Evolutionary conservation across 2,113 vertebrate species (phyloP).

Genomic region (Myocastor coypus): DNA sequence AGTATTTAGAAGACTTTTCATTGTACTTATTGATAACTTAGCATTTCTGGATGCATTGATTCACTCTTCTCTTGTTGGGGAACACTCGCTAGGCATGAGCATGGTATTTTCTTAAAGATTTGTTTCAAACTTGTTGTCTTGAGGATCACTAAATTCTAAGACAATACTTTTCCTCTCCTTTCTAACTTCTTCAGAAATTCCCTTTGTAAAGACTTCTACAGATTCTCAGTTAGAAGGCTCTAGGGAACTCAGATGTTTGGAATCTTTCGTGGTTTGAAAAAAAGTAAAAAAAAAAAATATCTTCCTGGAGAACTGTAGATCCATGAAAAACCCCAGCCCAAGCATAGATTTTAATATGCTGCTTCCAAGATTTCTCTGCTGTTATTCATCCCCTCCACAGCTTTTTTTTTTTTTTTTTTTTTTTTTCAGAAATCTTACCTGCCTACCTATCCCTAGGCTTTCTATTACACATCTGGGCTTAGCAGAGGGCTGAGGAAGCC

Average conservation of each 20-base stretch:
- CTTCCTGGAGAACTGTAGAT: background rate
- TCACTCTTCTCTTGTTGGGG: background rate
- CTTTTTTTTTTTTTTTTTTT: background rate
- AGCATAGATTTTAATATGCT: background rate
- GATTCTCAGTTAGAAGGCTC: background rate
- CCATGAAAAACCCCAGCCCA: background rate
- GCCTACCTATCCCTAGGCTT: background rate
- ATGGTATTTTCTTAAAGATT: background rate
- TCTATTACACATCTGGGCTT: background rate
- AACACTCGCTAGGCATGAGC: fast-evolving
- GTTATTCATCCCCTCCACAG: fast-evolving
- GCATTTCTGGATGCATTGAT: background rate
- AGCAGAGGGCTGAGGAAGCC: background rate
- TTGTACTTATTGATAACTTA: background rate
- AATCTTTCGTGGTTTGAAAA: background rate
- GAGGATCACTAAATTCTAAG: background rate
- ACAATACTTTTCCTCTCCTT: background rate
- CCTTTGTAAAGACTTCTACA: background rate
- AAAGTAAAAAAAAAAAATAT: background rate
- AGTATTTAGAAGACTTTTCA: background rate
- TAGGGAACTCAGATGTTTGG: background rate
- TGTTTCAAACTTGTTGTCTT: background rate
- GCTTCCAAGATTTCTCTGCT: background rate
- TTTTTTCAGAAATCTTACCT: background rate
- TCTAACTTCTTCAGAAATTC: background rate